Base-by-base conservation (phyloP, 2,888 invertebrate genomes). In the Eupithecia subfuscata region DNA sequence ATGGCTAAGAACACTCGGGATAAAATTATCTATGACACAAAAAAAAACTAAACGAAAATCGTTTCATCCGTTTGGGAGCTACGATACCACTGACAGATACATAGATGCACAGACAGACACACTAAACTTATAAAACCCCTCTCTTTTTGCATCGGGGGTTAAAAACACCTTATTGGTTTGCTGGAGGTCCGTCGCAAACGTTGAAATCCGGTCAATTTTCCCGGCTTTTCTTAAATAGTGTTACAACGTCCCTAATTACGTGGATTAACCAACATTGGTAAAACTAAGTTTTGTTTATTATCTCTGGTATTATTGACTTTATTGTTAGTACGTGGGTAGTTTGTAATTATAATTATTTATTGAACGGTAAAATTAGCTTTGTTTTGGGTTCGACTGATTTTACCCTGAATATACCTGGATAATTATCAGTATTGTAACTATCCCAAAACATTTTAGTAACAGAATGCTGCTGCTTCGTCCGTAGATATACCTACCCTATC, bases 231-330 rank as follows among this genome's bases (percentile, higher is more conserved):
- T 45, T 18, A 14, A 18, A 56, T n/a, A n/a, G 25, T 56, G 43
- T 40, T 70, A 37, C 14, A 43, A 43, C 60, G 14, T 43, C 30
- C 69, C 78, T 76, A 82, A 83, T 82, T 82, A 81, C 63, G 78
- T 78, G 80, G 76, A 77, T 79, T 75, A 75, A 79, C 81, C 82
- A 81, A 81, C 82, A 82, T 82, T 78, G 80, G 80, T 80, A 81
- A 83, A 67, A 74, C 80, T 71, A 79, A 79, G 71, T 74, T 76
- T 78, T 71, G 79, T 78, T 80, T 81, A 80, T 75, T 75, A 80
- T 75, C 74, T 30, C 69, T 68, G 63, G 78, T 78, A 73, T 52
- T 77, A 79, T 76, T 79, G 69, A 67, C 75, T 63, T 56, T 75
- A 78, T 69, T 72, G 56, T 67, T 72, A 43, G 69, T 71, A 71